A percentile compares a stretch with the other conserved stretches of the same genome.
Conservation (phyloP, 1,140 invertebrate species). For the Drosophila murphyi region DNA sequence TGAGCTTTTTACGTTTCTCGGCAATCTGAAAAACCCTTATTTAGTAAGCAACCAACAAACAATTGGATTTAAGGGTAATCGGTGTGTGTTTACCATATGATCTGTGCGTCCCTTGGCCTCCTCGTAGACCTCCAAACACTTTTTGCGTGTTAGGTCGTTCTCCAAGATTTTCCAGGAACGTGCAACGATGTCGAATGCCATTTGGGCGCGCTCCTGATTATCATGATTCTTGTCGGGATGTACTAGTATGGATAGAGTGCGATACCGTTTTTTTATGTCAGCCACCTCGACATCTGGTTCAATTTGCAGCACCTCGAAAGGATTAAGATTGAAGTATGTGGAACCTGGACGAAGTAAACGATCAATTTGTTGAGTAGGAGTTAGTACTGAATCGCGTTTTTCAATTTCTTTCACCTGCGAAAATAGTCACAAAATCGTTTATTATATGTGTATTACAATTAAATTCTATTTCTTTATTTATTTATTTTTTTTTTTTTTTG, state of each 20-base stretch:
- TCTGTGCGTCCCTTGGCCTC: constrained; percentile 98
- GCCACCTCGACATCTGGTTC: constrained; percentile 95
- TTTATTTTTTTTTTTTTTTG: constrained; percentile 22
- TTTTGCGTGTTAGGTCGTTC: constrained; percentile 96
- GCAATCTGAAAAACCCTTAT: constrained; percentile 88
- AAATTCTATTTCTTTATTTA: constrained; percentile 36
- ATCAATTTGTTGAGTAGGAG: constrained; percentile 97
- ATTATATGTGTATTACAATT: constrained; percentile 54
- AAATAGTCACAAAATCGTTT: constrained; percentile 78
- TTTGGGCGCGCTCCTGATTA: constrained; percentile 96
- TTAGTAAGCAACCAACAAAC: not conserved
- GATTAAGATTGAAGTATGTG: constrained; percentile 98
- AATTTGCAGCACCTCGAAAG: constrained; percentile 97
- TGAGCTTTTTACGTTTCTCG: constrained; percentile 97
- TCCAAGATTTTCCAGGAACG: constrained; percentile 98
- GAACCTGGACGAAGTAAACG: constrained; percentile 95
- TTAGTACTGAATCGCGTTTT: constrained; percentile 87
- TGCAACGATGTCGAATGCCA: constrained; percentile 97
- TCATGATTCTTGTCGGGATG: constrained; percentile 94
- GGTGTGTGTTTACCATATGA: constrained; percentile 90
- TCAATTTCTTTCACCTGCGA: constrained; percentile 85
- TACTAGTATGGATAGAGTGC: constrained; percentile 97
- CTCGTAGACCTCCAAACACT: constrained; percentile 98
- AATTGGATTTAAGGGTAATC: not conserved
- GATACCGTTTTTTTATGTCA: constrained; percentile 98